These are phyloP conservation scores for Thunnus albacares DNA, from an alignment of 2,797 vertebrate genomes.

Conservation along the genomic window DNA sequence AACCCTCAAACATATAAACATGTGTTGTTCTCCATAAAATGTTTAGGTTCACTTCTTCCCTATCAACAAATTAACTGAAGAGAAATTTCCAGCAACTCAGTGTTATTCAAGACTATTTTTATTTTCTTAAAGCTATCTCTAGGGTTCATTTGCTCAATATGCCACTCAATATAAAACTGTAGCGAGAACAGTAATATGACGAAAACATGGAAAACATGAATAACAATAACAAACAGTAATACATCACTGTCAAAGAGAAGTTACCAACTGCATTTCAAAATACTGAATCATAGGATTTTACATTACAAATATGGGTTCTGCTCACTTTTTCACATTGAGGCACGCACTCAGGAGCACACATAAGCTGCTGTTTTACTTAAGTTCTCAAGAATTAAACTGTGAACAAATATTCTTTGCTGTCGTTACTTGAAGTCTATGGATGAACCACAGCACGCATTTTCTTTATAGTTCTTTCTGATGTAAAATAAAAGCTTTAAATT, in stretches of 20 bases:
- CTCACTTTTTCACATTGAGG: not conserved
- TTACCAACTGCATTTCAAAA: not conserved
- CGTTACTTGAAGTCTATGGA: not conserved
- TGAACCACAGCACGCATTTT: not conserved
- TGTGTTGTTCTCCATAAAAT: not conserved
- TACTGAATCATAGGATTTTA: not conserved
- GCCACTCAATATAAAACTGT: not conserved
- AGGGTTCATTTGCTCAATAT: not conserved
- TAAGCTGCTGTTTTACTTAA: constrained; percentile 9
- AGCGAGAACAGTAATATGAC: not conserved
- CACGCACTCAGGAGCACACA: not conserved
- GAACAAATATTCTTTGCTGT: not conserved
- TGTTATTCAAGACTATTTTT: not conserved
- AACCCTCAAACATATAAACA: not conserved
- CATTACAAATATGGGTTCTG: not conserved
- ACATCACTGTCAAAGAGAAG: not conserved
- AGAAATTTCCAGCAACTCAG: not conserved
- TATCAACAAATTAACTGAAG: not conserved
- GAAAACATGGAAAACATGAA: not conserved
- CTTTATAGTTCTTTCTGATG: not conserved
- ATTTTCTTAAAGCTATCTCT: not conserved
- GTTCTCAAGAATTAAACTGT: not conserved
- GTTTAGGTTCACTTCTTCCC: not conserved
- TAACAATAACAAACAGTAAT: not conserved
- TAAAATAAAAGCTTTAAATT: not conserved